These are phyloP conservation scores for Gymnoscelis rufifasciata DNA, from an alignment of 2,888 invertebrate species.

Conservation along the genomic window DNA sequence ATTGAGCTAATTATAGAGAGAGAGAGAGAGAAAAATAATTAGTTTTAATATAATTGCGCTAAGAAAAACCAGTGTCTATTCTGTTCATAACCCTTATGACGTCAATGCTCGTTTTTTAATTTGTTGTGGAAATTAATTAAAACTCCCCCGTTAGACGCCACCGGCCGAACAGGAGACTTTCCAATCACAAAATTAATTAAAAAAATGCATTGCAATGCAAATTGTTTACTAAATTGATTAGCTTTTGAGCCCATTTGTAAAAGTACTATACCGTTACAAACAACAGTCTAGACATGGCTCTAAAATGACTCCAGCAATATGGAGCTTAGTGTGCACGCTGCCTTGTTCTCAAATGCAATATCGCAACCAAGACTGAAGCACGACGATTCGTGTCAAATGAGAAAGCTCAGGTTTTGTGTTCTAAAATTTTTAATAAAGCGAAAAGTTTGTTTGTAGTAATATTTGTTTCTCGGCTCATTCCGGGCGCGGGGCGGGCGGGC, in stretches of 20 bases:
- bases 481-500: slow-evolving; percentile 24
- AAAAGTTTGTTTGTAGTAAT: slow-evolving; percentile 55
- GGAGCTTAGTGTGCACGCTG: background rate
- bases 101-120: slow-evolving; percentile 60
- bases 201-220: slow-evolving; percentile 19
- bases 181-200: slow-evolving; percentile 14
- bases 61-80: background rate
- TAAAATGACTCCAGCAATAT: too few species aligned
- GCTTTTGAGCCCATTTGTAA: background rate
- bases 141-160: slow-evolving; percentile 51
- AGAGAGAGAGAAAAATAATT: too few species aligned
- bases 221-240: slow-evolving; percentile 10
- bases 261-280: background rate
- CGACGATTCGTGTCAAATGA: slow-evolving; percentile 24
- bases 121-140: slow-evolving; percentile 66
- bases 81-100: slow-evolving; percentile 28
- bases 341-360: slow-evolving; percentile 12
- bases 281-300: background rate
- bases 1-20: too few species aligned
- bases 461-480: slow-evolving; percentile 54
- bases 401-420: slow-evolving; percentile 28
- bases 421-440: slow-evolving; percentile 51
- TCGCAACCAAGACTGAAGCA: slow-evolving; percentile 8
- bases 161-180: slow-evolving; percentile 34
- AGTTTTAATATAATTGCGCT: too few species aligned